Evolutionary conservation across 2,113 vertebrate genomes (phyloP), one percentile per base, ranked within the genome.

Genomic region (Myrmecobius fasciatus): DNA sequence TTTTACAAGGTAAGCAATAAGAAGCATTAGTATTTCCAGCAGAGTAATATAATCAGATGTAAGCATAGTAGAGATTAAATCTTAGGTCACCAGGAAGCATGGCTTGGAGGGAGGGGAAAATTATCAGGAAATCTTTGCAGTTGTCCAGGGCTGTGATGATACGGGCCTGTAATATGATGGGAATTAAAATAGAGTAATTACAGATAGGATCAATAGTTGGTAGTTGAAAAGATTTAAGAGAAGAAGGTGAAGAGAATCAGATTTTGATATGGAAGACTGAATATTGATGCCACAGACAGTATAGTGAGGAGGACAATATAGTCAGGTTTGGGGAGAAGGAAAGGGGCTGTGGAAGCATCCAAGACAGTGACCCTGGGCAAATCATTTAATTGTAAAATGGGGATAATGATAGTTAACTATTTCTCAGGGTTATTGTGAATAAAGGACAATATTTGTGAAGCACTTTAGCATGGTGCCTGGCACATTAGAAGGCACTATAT

Each of bases 381-480:
- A 14, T 75, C 60, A n/a, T 36, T 60, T 60, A 31, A 31, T 28
- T 60, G 56, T 60, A 31, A 12, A 60, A 11, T 60, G 28, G 31
- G 28, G 28, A 12, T 60, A 31, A 31, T 31, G 28, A 28, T 28
- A 60, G 56, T 8, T 8, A 60, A 11, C 28, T 31, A 60, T 28
- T 28, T 60, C 31, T 10, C 28, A 31, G 31, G 28, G 9, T 60
- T 31, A 11, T 60, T 31, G 56, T 28, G 54, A 56, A 10, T 56
- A 28, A 28, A 8, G 25, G 25, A 54, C 25, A 54, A 2, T 54
- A 92, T 95, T 52, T 91, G 90, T 89, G 91, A 60, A 93, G 53
- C 92, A 52, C 91, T 93, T 93, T 92, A 88, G 20, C 46, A 25
- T 49, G 93, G 90, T 91, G 48, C 20, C 89, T 53, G 51, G 49